Conservation (phyloP, 2,797 vertebrate species). For the Eptatretus atami region DNA sequence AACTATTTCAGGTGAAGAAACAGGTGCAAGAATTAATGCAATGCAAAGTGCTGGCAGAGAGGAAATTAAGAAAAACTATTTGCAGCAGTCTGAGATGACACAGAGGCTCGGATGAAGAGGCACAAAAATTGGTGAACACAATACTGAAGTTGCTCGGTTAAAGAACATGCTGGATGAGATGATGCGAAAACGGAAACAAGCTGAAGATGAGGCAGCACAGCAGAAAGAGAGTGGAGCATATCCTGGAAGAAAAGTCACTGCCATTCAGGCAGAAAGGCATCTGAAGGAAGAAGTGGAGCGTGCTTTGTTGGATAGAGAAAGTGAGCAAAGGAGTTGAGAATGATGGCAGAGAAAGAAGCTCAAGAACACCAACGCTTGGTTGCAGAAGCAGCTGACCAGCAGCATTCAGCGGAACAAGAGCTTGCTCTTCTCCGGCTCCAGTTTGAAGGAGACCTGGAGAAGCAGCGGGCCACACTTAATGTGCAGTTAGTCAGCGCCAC, state of each 20-base stretch:
- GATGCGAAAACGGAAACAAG: slow-evolving; percentile 53
- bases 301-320: slow-evolving; percentile 68
- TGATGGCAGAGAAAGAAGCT: slow-evolving; percentile 57
- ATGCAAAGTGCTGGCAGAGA: slow-evolving; percentile 39
- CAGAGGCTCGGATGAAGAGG: slow-evolving; percentile 48
- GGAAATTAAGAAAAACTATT: slow-evolving; percentile 36
- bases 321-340: slow-evolving; percentile 59
- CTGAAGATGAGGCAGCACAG: slow-evolving; percentile 43
- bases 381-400: slow-evolving; percentile 72
- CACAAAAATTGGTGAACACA: slow-evolving; percentile 48
- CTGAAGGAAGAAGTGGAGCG: slow-evolving; percentile 72
- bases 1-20: slow-evolving; percentile 46
- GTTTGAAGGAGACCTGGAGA: slow-evolving; percentile 46
- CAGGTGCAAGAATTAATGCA: slow-evolving; percentile 62
- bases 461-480: slow-evolving; percentile 54
- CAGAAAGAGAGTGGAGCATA: slow-evolving; percentile 81
- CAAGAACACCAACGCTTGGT: slow-evolving; percentile 71
- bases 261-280: slow-evolving; percentile 48
- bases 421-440: slow-evolving; percentile 45
- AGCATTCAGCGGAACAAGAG: slow-evolving; percentile 68
- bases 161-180: slow-evolving; percentile 51
- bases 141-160: slow-evolving; percentile 46
- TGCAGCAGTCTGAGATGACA: slow-evolving; percentile 25
- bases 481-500: slow-evolving; percentile 53
- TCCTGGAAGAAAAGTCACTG: slow-evolving; percentile 56